phyloP scores from a whole-genome alignment of 2,888 invertebrate genomes.

The Cerceris rybyensis region DNA sequence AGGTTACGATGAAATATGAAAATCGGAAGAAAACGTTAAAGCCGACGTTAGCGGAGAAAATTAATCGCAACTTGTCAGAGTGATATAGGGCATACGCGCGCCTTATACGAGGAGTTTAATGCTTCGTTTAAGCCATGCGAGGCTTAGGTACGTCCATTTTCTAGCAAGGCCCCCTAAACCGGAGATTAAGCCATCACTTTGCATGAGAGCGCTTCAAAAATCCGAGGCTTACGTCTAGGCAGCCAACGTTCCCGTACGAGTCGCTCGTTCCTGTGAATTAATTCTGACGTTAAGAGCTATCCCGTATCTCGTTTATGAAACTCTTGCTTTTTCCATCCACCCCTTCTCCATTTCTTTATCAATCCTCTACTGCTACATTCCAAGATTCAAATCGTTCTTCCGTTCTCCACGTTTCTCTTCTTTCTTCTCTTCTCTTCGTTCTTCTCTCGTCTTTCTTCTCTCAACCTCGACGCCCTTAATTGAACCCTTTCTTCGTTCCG shows the following conservation, averaged over 20 bases:
- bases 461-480: no score
- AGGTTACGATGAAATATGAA: constrained; percentile 37
- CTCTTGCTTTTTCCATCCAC: no score
- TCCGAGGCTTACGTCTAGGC: constrained; percentile 69
- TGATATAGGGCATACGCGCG: constrained; percentile 54
- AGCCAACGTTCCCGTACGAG: constrained; percentile 34
- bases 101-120: constrained; percentile 65
- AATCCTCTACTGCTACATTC: no score
- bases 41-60: constrained; percentile 38
- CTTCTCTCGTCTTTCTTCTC: not conserved
- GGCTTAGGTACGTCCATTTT: constrained; percentile 71
- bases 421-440: constrained; percentile 5
- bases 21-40: constrained; percentile 28
- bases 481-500: no score
- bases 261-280: constrained; percentile 70
- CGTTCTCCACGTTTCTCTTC: constrained; percentile 25
- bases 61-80: constrained; percentile 59
- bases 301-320: constrained; percentile 41
- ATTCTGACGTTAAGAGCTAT: constrained; percentile 71
- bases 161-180: constrained; percentile 69
- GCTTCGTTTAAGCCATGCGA: constrained; percentile 67
- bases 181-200: constrained; percentile 78
- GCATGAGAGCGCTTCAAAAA: constrained; percentile 76
- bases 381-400: no score
- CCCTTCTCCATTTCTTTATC: no score